Conservation (phyloP, 2,888 invertebrate genomes). For the Coelinius sp. region DNA sequence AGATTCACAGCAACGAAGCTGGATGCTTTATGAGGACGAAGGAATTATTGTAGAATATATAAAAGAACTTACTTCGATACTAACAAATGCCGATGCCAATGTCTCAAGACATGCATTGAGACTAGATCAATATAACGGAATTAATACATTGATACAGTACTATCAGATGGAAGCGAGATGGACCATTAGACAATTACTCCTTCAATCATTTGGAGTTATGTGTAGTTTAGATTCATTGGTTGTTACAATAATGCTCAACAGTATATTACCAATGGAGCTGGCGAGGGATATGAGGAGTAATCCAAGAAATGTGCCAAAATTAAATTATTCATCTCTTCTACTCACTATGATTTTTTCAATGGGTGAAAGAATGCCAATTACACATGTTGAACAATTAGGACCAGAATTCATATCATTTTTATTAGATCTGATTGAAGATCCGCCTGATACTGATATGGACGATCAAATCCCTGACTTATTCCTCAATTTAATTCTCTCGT, state of each 20-base stretch:
- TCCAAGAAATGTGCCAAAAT: conserved; percentile 82
- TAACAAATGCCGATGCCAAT: conserved; percentile 93
- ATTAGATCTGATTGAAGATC: conserved; percentile 85
- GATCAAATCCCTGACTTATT: conserved; percentile 90
- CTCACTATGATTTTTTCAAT: conserved; percentile 91
- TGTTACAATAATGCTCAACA: conserved; percentile 86
- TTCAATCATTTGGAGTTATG: conserved; percentile 90
- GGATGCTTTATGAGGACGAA: conserved; percentile 96
- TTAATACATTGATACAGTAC: conserved; percentile 89
- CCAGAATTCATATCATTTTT: conserved; percentile 85
- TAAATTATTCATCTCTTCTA: conserved; percentile 86
- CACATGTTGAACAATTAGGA: conserved; percentile 91
- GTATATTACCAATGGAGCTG: conserved; percentile 91
- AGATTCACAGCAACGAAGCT: conserved; percentile 95
- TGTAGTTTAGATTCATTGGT: conserved; percentile 88
- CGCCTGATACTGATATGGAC: conserved; percentile 84
- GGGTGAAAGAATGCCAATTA: conserved; percentile 90
- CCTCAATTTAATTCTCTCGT: conserved; percentile 86
- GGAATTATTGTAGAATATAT: conserved; percentile 89
- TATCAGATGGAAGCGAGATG: conserved; percentile 96
- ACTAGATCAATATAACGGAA: conserved; percentile 86
- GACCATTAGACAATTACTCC: conserved; percentile 85
- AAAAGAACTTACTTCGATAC: conserved; percentile 84
- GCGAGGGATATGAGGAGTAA: conserved; percentile 88
- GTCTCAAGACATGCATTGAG: conserved; percentile 89